These are phyloP conservation scores for Chlorospingus flavigularis DNA, from an alignment of 2,797 vertebrate genomes.

Conservation along the genomic window DNA sequence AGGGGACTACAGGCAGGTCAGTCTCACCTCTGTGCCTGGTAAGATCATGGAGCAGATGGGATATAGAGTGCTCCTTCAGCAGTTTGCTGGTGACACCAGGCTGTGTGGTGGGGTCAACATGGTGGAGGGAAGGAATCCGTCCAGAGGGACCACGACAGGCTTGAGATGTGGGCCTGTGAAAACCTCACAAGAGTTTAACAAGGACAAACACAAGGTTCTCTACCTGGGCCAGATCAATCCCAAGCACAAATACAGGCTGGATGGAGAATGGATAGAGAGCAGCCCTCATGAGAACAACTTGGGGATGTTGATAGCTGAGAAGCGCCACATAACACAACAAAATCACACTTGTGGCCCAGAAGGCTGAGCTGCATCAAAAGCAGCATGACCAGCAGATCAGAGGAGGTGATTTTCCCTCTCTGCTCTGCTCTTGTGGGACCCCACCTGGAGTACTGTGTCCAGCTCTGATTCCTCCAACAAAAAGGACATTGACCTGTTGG, in stretches of 20 bases:
- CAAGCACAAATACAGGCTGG: background rate
- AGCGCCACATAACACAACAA: background rate
- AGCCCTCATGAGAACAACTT: background rate
- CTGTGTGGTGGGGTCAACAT: fast-evolving
- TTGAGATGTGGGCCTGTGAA: background rate
- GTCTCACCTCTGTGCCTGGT: background rate
- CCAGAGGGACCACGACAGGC: fast-evolving
- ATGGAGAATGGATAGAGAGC: background rate
- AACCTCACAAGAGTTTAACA: background rate
- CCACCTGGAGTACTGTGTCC: background rate
- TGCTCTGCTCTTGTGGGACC: background rate
- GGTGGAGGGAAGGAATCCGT: background rate
- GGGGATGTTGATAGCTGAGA: background rate
- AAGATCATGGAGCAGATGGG: background rate
- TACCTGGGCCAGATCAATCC: background rate
- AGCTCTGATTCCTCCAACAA: background rate
- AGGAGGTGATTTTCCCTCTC: background rate
- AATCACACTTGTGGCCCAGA: background rate
- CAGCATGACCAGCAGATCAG: background rate
- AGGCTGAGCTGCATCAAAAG: background rate
- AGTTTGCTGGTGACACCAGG: background rate
- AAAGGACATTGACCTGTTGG: background rate
- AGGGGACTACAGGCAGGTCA: background rate
- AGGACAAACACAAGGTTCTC: background rate
- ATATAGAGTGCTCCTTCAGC: too few relatives aligned